A percentile compares a stretch with the other conserved stretches of the same genome.
Conservation (phyloP, 2,113 vertebrate species). For the Rynchops niger region DNA sequence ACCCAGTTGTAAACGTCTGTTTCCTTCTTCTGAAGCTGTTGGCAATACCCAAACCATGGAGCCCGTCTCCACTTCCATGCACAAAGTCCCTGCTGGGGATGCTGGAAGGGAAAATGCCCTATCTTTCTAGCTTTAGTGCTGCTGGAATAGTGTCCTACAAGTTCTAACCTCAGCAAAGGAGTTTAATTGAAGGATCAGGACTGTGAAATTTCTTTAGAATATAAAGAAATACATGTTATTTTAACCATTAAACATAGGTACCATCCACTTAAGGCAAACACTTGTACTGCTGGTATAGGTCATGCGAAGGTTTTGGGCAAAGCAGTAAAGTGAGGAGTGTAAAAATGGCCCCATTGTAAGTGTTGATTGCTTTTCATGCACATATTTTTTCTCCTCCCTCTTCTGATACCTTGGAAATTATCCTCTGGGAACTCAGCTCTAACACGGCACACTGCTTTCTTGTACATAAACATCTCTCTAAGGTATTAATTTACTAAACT, state of each 20-base stretch:
- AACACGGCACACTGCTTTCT: constrained; percentile 1
- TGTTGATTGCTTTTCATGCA: not conserved
- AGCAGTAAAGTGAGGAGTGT: not conserved
- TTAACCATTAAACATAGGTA: not conserved
- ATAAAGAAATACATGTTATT: not conserved
- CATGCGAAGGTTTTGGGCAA: not conserved
- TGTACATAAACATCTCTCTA: constrained; percentile 52
- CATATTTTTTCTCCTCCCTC: constrained; percentile 30
- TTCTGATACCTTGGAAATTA: constrained; percentile 7
- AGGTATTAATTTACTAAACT: constrained; percentile 66
- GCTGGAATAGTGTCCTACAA: not conserved
- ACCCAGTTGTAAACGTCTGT: not conserved
- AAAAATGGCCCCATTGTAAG: not conserved
- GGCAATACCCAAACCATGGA: not conserved
- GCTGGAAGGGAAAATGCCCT: not conserved
- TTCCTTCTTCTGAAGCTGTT: not conserved
- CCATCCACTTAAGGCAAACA: not conserved
- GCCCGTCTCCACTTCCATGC: not conserved
- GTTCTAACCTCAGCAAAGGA: not conserved
- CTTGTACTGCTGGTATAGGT: not conserved
- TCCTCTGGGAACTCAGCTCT: constrained; percentile 50
- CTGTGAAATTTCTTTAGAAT: not conserved
- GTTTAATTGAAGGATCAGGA: not conserved
- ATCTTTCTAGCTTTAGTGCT: not conserved
- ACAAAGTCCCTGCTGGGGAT: not conserved